Percentiles rank a stretch among this genome's conserved stretches.
phyloP scores from a whole-genome alignment of 2,113 vertebrate genomes.

The Anarhynchus alexandrinus region DNA sequence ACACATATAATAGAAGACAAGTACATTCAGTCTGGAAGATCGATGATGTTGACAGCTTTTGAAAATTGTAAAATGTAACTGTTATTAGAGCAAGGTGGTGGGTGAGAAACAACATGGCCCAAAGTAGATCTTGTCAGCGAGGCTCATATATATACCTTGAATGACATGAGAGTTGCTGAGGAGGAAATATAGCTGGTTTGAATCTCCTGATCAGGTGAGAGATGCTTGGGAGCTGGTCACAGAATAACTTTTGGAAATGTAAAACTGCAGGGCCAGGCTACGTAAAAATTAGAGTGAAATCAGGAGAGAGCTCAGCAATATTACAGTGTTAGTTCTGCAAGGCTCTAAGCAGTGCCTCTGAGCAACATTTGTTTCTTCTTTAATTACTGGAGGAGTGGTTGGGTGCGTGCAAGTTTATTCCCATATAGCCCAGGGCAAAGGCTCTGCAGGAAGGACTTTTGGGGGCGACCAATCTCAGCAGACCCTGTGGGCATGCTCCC shows the following conservation, averaged over 20 bases:
- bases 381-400: neutral
- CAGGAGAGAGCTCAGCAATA: neutral
- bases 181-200: neutral
- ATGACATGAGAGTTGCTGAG: neutral
- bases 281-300: neutral
- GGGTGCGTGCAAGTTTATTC: neutral
- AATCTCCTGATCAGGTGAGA: neutral
- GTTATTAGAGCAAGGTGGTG: constrained; percentile 19
- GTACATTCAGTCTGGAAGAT: neutral
- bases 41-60: constrained; percentile 32
- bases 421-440: neutral
- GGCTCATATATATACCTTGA: neutral
- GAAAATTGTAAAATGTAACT: constrained; percentile 4
- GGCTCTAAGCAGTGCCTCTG: neutral
- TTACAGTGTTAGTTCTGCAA: neutral
- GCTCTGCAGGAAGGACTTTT: neutral
- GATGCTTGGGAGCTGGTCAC: neutral
- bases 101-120: neutral
- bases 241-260: neutral
- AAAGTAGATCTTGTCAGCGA: neutral
- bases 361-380: neutral
- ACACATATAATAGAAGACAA: neutral
- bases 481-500: neutral
- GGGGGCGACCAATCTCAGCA: neutral
- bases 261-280: neutral